Evolutionary conservation across 2,113 vertebrate genomes (phyloP).

Genomic region (Melanerpes aurifrons): DNA sequence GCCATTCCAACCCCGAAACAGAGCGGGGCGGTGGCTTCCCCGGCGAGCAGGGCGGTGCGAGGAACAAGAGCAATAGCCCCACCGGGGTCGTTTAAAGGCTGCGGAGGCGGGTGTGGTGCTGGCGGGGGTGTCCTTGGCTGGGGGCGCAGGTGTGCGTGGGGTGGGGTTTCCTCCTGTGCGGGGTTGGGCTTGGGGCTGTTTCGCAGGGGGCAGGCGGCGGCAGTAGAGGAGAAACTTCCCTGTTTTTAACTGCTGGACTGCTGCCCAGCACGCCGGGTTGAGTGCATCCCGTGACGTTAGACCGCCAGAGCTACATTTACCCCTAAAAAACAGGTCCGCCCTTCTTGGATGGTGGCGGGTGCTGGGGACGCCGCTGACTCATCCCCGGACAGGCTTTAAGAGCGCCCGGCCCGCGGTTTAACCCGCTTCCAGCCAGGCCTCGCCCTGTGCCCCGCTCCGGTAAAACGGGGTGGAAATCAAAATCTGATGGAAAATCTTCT

Average conservation of each 20-base stretch:
- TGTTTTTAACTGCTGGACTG: fast-evolving
- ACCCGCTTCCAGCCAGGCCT: not conserved
- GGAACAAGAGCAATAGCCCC: fast-evolving
- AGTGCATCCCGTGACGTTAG: not conserved
- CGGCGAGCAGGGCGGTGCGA: not conserved
- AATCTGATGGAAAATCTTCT: not conserved
- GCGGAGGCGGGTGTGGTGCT: not conserved
- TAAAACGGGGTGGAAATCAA: fast-evolving
- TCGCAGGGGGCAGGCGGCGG: too few relatives aligned
- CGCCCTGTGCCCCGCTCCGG: not conserved
- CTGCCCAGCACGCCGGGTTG: fast-evolving
- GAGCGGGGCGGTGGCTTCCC: not conserved
- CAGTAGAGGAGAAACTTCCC: fast-evolving
- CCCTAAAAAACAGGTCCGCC: too few relatives aligned
- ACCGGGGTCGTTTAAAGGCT: too few relatives aligned
- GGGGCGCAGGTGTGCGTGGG: not conserved
- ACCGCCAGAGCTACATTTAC: too few relatives aligned
- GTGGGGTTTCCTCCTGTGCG: too few relatives aligned
- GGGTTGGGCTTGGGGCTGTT: too few relatives aligned
- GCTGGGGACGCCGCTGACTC: not conserved
- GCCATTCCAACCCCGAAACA: not conserved
- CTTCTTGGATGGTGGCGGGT: not conserved
- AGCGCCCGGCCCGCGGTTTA: not conserved
- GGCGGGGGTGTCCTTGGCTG: too few relatives aligned
- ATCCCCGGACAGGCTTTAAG: not conserved